Evolutionary conservation across 2,888 invertebrate species (phyloP), one percentile per base, ranked within the genome.

Genomic region (Salticus scenicus): DNA sequence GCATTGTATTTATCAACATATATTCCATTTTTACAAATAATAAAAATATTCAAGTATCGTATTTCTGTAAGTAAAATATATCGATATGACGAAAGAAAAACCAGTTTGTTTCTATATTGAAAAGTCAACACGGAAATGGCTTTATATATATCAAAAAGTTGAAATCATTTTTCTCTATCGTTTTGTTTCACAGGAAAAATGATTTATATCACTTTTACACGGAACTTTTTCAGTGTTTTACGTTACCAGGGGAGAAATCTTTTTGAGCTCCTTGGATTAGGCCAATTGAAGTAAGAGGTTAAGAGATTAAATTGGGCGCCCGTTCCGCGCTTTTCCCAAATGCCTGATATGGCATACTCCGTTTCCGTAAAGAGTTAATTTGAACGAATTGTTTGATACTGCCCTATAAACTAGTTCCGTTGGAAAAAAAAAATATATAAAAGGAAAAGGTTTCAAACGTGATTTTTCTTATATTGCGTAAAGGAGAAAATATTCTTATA

Each of bases 341-440:
- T 17, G 47, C 31, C 28, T 41, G 37, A 27, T 31, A 37, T 12
- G 42, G 78, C 51, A 69, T 63, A 79, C 72, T 47, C 64, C 57
- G 64, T 82, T 82, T 82, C 70, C 71, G 81, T 75, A 75, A 82
- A 82, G 81, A 82, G 81, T 82, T 82, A 82, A 82, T 82, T 82
- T 82, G 75, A 75, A 70, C 81, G 75, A 82, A 82, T 82, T 82
- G 81, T 82, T 82, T 82, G 75, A 82, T 75, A 75, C 31, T 33
- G 81, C 81, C 47, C 75, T 64, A 75, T 82, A 70, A 82, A 64
- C 47, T 70, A 37, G 27, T 37, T 7, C 33, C 28, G 10, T 31
- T 31, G n/a, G n/a, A 66, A 30, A 30, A 66, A 63, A 63, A 17
- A 8, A 63, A 2, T n/a, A n/a, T 51, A 20, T 7, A 7, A 37